A percentile compares a stretch with the other conserved stretches of the same genome.
phyloP scores from a whole-genome alignment of 2,888 invertebrate species.

The Lobophora halterata region DNA sequence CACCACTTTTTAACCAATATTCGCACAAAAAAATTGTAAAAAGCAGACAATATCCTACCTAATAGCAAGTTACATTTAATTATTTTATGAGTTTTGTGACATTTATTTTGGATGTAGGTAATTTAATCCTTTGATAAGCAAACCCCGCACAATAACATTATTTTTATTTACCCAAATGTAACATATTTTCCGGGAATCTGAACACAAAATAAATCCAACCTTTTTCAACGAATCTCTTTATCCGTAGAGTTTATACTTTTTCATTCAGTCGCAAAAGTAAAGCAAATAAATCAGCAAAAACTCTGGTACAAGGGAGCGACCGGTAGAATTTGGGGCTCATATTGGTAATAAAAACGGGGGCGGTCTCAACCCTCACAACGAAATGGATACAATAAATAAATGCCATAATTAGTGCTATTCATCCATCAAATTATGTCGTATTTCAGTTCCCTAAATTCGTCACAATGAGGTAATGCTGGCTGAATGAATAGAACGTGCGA shows the following conservation, averaged over 20 bases:
- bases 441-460: slow-evolving; percentile 45
- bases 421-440: slow-evolving; percentile 67
- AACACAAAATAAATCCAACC: slow-evolving; percentile 29
- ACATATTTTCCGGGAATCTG: slow-evolving; percentile 49
- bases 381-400: slow-evolving; percentile 77
- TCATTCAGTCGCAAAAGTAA: slow-evolving; percentile 42
- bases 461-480: slow-evolving; percentile 44
- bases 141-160: slow-evolving; percentile 30
- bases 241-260: slow-evolving; percentile 24
- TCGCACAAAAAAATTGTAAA: too few relatives aligned
- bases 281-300: slow-evolving; percentile 57
- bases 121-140: too few relatives aligned
- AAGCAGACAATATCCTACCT: too few relatives aligned
- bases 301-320: slow-evolving; percentile 50
- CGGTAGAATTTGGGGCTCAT: slow-evolving; percentile 53
- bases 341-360: slow-evolving; percentile 64
- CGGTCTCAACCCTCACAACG: slow-evolving; percentile 50
- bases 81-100: slow-evolving; percentile 32
- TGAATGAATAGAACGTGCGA: slow-evolving; percentile 50
- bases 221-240: slow-evolving; percentile 35
- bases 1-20: too few relatives aligned
- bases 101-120: too few relatives aligned
- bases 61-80: too few relatives aligned
- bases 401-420: slow-evolving; percentile 73
- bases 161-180: slow-evolving; percentile 36